These are phyloP conservation scores for Rhinoderma darwinii DNA, from an alignment of 2,113 vertebrate species.

Conservation along the genomic window DNA sequence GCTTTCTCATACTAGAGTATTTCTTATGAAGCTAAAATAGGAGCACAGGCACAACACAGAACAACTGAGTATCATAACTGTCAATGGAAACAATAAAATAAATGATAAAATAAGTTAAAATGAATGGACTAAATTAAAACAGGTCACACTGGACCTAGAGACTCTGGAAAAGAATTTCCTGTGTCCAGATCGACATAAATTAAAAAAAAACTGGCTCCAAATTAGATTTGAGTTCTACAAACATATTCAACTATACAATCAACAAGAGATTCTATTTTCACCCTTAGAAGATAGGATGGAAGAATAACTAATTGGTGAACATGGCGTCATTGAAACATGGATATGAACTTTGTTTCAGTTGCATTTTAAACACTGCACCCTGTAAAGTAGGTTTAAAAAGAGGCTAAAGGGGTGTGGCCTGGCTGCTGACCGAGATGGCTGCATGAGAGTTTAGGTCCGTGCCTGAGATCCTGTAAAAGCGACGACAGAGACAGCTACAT, in stretches of 20 bases:
- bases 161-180: not conserved
- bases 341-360: not conserved
- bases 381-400: too few relatives aligned
- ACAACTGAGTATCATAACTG: slow-evolving; percentile 26
- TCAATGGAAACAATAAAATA: slow-evolving; percentile 34
- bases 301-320: not conserved
- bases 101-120: slow-evolving; percentile 27
- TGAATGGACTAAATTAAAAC: slow-evolving; percentile 42
- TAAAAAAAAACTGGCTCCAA: not conserved
- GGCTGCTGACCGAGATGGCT: too few relatives aligned
- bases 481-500: too few relatives aligned
- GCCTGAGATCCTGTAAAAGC: too few relatives aligned
- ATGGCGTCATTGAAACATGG: not conserved
- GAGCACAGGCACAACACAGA: not conserved
- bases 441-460: too few relatives aligned
- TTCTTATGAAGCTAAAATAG: slow-evolving; percentile 37
- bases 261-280: not conserved
- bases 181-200: slow-evolving; percentile 1
- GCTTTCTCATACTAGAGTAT: slow-evolving; percentile 29
- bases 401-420: too few relatives aligned
- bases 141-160: slow-evolving; percentile 12
- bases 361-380: too few relatives aligned
- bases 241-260: not conserved
- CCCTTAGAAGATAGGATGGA: not conserved
- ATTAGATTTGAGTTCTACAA: not conserved